Base-by-base conservation (phyloP, 1,140 invertebrate genomes). In the Achatina immaculata region DNA sequence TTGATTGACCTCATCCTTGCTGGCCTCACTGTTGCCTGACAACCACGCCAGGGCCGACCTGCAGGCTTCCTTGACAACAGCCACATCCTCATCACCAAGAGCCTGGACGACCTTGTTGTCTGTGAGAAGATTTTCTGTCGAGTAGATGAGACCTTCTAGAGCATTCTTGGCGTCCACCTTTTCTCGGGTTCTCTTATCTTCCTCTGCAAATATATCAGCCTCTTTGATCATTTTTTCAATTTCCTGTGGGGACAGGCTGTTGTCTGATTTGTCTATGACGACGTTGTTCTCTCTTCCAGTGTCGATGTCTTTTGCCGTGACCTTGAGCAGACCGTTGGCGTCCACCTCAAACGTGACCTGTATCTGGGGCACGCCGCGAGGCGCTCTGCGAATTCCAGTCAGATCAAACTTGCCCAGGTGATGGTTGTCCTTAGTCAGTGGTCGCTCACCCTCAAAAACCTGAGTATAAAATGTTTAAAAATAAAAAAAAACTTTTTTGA, bases 361-460 rank as follows among this genome's bases (percentile, higher is more conserved):
- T 89, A 99, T 99, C 92, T 99, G 97, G n/a, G 98, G 98, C 48
- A 99, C 97, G 80, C 98, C 98, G 89, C 98, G 93, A 2, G 97
- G 97, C 58, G 98, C 98, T 45, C 97, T 97, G 80, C 98, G 98
- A 83, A 99, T 98, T 66, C 98, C 98, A 82, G 97, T 99, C 38
- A 99, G 92, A 90, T 99, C 98, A 92, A 99, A 99, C 92, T 99
- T 99, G 80, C 98, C 98, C 55, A 99, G 93, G 76, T 97, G 92
- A 92, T 99, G 97, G 91, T 99, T 99, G 90, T 99, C 97, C 92
- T 99, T 99, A 78, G 98, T 99, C 97, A 99, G 98, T 31, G 98
- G 96, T 89, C 98, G 94, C 92, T 99, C 98, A 88, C 98, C 97
- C 93, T 99, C 97, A 90, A 95, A 98, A 0, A 98, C 96, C 92